phyloP scores from a whole-genome alignment of 2,888 invertebrate species.

The Ganaspis brasiliensis region DNA sequence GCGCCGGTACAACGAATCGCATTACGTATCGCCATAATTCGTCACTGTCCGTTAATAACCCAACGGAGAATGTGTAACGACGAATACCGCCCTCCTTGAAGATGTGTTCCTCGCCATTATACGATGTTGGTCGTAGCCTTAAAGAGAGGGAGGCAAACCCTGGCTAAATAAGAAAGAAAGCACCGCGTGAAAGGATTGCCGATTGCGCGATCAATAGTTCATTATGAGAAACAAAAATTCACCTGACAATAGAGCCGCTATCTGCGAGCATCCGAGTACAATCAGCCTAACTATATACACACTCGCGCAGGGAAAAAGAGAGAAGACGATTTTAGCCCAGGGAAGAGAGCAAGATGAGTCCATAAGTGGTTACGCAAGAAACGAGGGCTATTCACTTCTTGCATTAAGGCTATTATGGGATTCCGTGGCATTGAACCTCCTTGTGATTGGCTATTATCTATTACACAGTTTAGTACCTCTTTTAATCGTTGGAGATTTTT shows the following conservation, averaged over 20 bases:
- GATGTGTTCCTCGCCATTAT: slow-evolving; percentile 53
- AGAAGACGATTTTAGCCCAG: slow-evolving; percentile 35
- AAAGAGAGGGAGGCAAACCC: slow-evolving; percentile 23
- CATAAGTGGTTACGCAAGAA: slow-evolving; percentile 69
- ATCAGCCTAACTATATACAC: slow-evolving; percentile 66
- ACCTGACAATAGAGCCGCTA: slow-evolving; percentile 68
- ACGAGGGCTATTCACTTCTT: slow-evolving; percentile 71
- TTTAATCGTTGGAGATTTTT: slow-evolving; percentile 17
- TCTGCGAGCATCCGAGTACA: slow-evolving; percentile 61
- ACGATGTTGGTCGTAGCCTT: slow-evolving; percentile 44
- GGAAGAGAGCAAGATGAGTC: slow-evolving; percentile 44
- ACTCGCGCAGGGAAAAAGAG: slow-evolving; percentile 45
- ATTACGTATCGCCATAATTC: slow-evolving; percentile 75
- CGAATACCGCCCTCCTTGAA: slow-evolving; percentile 53
- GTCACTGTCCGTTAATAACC: slow-evolving; percentile 77
- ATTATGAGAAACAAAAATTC: slow-evolving; percentile 77
- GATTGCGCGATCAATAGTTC: slow-evolving; percentile 76
- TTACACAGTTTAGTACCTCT: slow-evolving; percentile 64
- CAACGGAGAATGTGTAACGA: slow-evolving; percentile 66
- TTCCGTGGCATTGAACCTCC: slow-evolving; percentile 63
- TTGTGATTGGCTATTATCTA: slow-evolving; percentile 74
- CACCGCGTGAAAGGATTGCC: slow-evolving; percentile 60
- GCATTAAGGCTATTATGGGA: slow-evolving; percentile 72
- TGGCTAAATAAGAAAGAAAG: slow-evolving; percentile 36
- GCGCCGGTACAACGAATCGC: slow-evolving; percentile 68